These are phyloP conservation scores for Catotricha subobsoleta DNA, from an alignment of 2,888 invertebrate genomes.

Conservation along the genomic window DNA sequence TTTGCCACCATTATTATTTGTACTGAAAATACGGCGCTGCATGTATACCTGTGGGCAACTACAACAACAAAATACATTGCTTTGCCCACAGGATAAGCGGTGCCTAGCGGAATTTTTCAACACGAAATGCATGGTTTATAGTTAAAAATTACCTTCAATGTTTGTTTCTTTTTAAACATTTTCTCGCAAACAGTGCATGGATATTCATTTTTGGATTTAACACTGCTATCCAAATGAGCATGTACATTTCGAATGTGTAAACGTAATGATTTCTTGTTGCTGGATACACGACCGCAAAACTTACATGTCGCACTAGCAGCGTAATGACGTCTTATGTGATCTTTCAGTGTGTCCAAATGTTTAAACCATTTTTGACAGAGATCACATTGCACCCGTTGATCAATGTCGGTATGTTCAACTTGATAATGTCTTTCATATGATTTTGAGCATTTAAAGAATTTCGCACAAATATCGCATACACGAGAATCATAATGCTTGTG, in stretches of 20 bases:
- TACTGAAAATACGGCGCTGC: no score
- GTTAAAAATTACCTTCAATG: not conserved
- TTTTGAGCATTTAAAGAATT: slow-evolving; percentile 3
- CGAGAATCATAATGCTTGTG: slow-evolving; percentile 1
- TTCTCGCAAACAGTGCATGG: slow-evolving; percentile 1
- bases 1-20: no score
- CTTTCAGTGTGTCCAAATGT: slow-evolving; percentile 2
- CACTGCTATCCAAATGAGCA: not conserved
- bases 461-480: slow-evolving; percentile 1
- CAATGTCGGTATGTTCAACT: slow-evolving; percentile 1
- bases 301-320: not conserved
- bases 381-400: slow-evolving; percentile 3
- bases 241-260: slow-evolving; percentile 1
- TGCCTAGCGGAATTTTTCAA: no score
- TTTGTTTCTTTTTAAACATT: slow-evolving; percentile 4
- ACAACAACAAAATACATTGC: no score
- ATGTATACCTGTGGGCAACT: no score
- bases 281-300: slow-evolving; percentile 1
- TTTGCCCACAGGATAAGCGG: no score
- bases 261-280: slow-evolving; percentile 2
- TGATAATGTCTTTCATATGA: slow-evolving; percentile 3
- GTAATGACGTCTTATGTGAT: slow-evolving; percentile 1
- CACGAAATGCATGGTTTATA: no score
- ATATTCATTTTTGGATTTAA: slow-evolving; percentile 3
- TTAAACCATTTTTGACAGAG: slow-evolving; percentile 4